Base-by-base conservation (phyloP, 2,888 invertebrate species). In the Neoaliturus tenellus region DNA sequence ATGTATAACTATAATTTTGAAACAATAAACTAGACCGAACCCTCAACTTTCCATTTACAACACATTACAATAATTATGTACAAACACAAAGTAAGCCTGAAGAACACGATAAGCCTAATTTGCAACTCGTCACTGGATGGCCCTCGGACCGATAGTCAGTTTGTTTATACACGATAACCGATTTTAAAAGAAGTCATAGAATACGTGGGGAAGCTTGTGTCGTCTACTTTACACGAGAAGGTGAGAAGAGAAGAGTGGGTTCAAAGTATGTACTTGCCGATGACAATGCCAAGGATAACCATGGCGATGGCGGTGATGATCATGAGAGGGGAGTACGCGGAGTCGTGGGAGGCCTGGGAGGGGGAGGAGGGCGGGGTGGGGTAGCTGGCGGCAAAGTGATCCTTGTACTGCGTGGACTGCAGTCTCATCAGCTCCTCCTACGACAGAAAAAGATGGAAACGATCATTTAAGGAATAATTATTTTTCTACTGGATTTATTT, bases 221-320 rank as follows among this genome's bases (percentile, higher is more conserved):
- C 78, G 78, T 78, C 78, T 78, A 78, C 78, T 78, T 55, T 78
- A 78, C 78, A 78, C 75, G 75, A 75, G 75, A 75, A 75, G 33
- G 78, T 78, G 78, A 33, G 81, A 83, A 62, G 87, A 87, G 90
- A 48, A 35, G 78, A 78, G 51, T 25, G 25, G 55, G 92, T 94
- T 96, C 95, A 96, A 92, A 96, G 95, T 91, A 95, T 91, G 92
- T 94, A 95, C 92, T 96, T 96, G 90, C 96, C 96, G 90, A 96
- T 92, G 90, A 96, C 92, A 90, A 96, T 93, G 90, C 96, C 95
- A 90, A 96, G 90, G 87, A 96, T 90, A 87, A 94, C 94, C 91
- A 95, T 93, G 88, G 93, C 92, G 88, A 96, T 90, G 87, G 94
- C 94, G 31, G 51, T 62, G 33, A 55, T 51, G 51, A 67, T 44